Percentiles rank a stretch among this genome's conserved stretches.
Evolutionary conservation across 1,140 invertebrate species (phyloP).

Genomic region (Andricus grossulariae): DNA sequence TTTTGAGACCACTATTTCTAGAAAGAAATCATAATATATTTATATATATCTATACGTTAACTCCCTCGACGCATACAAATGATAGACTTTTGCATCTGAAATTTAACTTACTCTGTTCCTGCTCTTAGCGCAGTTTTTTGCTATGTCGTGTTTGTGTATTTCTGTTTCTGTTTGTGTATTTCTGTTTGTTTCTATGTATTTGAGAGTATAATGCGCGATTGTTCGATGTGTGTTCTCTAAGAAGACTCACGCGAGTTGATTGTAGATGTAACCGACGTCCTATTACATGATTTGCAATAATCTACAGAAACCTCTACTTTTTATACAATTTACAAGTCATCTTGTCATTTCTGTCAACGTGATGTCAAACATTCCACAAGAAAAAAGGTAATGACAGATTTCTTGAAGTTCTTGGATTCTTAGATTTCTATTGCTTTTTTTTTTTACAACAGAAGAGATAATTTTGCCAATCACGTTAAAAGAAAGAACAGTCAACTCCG

Average conservation of each 20-base stretch:
- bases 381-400: too few species aligned
- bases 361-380: conserved; percentile 36
- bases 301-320: conserved; percentile 70
- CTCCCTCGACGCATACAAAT: conserved; percentile 35
- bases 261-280: conserved; percentile 51
- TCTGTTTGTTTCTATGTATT: conserved; percentile 31
- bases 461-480: not conserved
- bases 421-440: conserved; percentile 32
- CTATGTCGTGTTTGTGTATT: conserved; percentile 15
- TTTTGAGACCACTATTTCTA: conserved; percentile 22
- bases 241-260: conserved; percentile 53
- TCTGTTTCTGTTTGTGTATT: conserved; percentile 7
- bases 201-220: conserved; percentile 31
- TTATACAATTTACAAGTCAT: conserved; percentile 62
- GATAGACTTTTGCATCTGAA: conserved; percentile 24
- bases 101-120: conserved; percentile 33
- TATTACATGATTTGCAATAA: conserved; percentile 62
- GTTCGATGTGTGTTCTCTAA: conserved; percentile 44
- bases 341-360: conserved; percentile 44
- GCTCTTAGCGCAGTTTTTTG: conserved; percentile 9
- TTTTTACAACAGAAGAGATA: not conserved
- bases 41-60: conserved; percentile 24
- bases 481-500: not conserved
- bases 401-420: not conserved
- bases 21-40: conserved; percentile 23